phyloP scores from a whole-genome alignment of 2,797 vertebrate species.

The Chiroxiphia lanceolata region DNA sequence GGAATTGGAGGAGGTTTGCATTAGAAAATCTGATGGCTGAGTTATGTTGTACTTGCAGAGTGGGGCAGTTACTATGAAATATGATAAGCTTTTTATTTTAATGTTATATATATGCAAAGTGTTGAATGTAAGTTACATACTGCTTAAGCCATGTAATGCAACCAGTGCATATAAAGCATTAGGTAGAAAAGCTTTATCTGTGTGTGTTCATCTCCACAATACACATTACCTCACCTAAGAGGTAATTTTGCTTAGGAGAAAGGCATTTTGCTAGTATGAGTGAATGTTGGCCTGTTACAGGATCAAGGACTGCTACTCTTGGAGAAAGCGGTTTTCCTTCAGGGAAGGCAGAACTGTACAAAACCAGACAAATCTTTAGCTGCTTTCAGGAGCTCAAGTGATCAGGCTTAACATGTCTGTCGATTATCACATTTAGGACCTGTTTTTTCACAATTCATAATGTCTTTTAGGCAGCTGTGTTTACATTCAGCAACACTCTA shows the following conservation, averaged over 20 bases:
- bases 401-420: neutral
- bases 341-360: conserved; percentile 30
- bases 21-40: neutral
- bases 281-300: neutral
- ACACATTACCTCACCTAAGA: neutral
- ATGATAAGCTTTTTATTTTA: neutral
- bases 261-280: neutral
- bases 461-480: neutral
- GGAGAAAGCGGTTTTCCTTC: conserved; percentile 4
- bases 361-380: conserved; percentile 40
- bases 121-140: neutral
- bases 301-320: neutral
- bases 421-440: neutral
- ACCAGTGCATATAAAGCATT: neutral
- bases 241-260: neutral
- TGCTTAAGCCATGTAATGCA: neutral
- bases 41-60: neutral
- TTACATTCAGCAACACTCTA: neutral
- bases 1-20: neutral
- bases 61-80: neutral
- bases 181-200: neutral
- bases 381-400: conserved; percentile 38
- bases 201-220: neutral
- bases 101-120: neutral
- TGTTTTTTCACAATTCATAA: neutral